Conservation (phyloP, 2,888 invertebrate genomes). For the Morpho achilles region DNA sequence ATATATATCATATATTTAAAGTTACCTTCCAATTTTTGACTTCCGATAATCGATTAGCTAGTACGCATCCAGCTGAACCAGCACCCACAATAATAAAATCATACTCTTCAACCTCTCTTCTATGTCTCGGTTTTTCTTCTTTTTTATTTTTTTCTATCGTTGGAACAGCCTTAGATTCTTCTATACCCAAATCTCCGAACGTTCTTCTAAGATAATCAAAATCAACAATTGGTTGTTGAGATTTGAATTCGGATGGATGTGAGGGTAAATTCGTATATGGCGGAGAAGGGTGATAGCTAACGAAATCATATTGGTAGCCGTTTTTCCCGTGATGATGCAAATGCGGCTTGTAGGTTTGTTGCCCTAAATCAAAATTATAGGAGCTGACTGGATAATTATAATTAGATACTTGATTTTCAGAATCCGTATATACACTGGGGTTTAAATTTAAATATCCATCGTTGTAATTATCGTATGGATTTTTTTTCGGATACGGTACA, state of each 20-base stretch:
- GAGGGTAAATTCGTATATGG: slow-evolving; percentile 9
- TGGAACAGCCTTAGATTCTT: slow-evolving; percentile 41
- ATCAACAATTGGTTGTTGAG: slow-evolving; percentile 14
- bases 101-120: slow-evolving; percentile 54
- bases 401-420: neutral
- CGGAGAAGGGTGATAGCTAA: slow-evolving; percentile 2
- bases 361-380: slow-evolving; percentile 3
- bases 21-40: slow-evolving; percentile 79
- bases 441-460: neutral
- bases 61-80: slow-evolving; percentile 83
- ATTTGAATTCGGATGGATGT: slow-evolving; percentile 9
- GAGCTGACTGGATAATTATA: slow-evolving; percentile 1
- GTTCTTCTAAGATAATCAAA: slow-evolving; percentile 30
- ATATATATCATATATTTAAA: neutral
- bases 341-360: neutral
- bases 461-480: slow-evolving; percentile 1
- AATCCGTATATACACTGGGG: neutral
- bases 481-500: slow-evolving; percentile 14
- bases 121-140: slow-evolving; percentile 38
- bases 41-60: slow-evolving; percentile 82
- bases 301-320: slow-evolving; percentile 4
- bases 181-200: slow-evolving; percentile 40
- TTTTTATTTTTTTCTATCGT: slow-evolving; percentile 28
- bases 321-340: slow-evolving; percentile 5
- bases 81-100: slow-evolving; percentile 83